phyloP scores from a whole-genome alignment of 1,140 invertebrate species.

The Idris sp. region DNA sequence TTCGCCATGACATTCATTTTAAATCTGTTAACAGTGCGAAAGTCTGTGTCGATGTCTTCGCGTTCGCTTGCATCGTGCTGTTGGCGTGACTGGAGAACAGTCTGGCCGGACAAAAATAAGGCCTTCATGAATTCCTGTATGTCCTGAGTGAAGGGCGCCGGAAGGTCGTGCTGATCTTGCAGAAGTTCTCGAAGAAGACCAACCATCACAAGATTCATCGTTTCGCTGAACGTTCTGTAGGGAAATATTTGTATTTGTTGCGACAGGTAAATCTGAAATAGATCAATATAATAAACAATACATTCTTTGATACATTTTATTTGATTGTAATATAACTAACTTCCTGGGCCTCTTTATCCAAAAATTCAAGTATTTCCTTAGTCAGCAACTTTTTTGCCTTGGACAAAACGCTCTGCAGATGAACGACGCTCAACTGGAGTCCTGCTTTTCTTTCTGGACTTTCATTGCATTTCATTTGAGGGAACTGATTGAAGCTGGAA shows the following conservation, averaged over 20 bases:
- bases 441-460: conserved; percentile 81
- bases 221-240: conserved; percentile 96
- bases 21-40: conserved; percentile 90
- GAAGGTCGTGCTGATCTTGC: conserved; percentile 92
- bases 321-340: conserved; percentile 73
- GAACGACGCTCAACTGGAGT: conserved; percentile 85
- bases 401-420: conserved; percentile 87
- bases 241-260: conserved; percentile 85
- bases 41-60: conserved; percentile 89
- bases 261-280: conserved; percentile 69
- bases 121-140: conserved; percentile 93
- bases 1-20: conserved; percentile 98
- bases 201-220: conserved; percentile 94
- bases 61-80: conserved; percentile 89
- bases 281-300: no score
- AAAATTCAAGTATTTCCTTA: conserved; percentile 88
- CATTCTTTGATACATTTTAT: no score
- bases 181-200: conserved; percentile 94
- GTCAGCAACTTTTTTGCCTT: conserved; percentile 92
- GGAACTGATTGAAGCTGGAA: conserved; percentile 93
- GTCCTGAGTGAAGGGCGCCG: conserved; percentile 93
- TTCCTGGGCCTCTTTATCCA: conserved; percentile 91
- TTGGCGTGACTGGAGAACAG: conserved; percentile 88
- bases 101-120: conserved; percentile 94
- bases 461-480: conserved; percentile 86